Evolutionary conservation across 2,113 vertebrate species (phyloP), one percentile per base, ranked within the genome.

Genomic region (Antennarius striatus): DNA sequence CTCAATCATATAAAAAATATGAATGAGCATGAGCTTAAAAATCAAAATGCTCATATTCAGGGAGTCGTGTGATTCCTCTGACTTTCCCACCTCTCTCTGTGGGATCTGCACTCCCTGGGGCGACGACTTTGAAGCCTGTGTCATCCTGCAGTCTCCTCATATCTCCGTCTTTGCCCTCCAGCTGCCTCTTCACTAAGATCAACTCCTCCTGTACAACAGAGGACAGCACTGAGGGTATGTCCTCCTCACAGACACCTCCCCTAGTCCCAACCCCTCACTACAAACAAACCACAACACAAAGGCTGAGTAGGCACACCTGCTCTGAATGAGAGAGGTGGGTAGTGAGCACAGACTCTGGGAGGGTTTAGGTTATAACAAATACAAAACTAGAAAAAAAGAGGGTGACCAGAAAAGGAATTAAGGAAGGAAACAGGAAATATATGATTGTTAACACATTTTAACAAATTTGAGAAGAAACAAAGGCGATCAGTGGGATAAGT

Each of bases 131-230:
- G 85, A 90, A 93, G 70, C 93, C 86, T 16, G 94, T 56, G 64
- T 95, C 95, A 29, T 96, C 95, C 6, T 96, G 94, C n/a, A 95
- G 56, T 39, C 90, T 93, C 80, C 92, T 94, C 53, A 95, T 91
- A 71, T 98, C 96, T 0, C 86, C 84, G 63, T 98, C 96, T 78
- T 92, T 95, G 80, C 94, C 93, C 80, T 97, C 96, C 67, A 98
- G 88, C 69, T 98, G 94, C 71, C 94, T 95, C 89, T 93, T 95
- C 86, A 98, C 84, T 52, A 90, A 78, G 39, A 82, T 74, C n/a
- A 99, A 83, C 62, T 99, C 97, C 66, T 98, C 97, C 97, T 99
- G 89, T 62, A 48, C 10, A 65, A 79, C 46, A 79, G 48, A 84
- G 32, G 67, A 83, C 49, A 67, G 54, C 54, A 68, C 63, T 84